Percentiles rank a stretch among this genome's conserved stretches.
phyloP scores from a whole-genome alignment of 2,888 invertebrate genomes.

The Tipula lateralis region DNA sequence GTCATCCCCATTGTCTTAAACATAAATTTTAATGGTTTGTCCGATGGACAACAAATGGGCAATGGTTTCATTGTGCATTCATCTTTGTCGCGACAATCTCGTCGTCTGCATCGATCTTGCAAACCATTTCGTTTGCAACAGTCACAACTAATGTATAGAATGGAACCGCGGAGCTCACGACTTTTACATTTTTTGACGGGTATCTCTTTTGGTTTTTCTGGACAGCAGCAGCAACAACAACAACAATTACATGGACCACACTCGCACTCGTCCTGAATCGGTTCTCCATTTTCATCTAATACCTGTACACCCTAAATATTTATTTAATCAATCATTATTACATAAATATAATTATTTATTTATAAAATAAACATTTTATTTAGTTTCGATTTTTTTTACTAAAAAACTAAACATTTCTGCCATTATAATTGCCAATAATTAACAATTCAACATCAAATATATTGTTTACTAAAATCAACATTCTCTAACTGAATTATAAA shows the following conservation, averaged over 20 bases:
- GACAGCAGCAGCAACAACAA: neutral
- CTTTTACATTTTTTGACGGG: neutral
- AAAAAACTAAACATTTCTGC: conserved; percentile 8
- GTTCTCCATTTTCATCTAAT: neutral
- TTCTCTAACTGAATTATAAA: neutral
- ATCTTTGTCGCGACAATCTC: neutral
- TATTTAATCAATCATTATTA: neutral
- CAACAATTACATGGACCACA: neutral
- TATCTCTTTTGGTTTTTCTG: neutral
- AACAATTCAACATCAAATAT: neutral
- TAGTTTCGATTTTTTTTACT: neutral
- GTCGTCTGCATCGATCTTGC: neutral
- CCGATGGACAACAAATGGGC: neutral
- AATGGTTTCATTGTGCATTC: neutral
- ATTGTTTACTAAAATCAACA: neutral
- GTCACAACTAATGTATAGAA: neutral
- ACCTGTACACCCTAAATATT: neutral
- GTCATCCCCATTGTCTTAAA: neutral
- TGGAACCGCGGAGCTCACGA: neutral
- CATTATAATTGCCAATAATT: neutral
- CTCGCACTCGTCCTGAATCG: neutral
- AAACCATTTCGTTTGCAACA: neutral
- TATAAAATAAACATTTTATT: neutral
- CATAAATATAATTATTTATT: neutral
- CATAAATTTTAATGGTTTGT: neutral